Conservation (phyloP, 2,888 invertebrate species). For the Baccha elongata region DNA sequence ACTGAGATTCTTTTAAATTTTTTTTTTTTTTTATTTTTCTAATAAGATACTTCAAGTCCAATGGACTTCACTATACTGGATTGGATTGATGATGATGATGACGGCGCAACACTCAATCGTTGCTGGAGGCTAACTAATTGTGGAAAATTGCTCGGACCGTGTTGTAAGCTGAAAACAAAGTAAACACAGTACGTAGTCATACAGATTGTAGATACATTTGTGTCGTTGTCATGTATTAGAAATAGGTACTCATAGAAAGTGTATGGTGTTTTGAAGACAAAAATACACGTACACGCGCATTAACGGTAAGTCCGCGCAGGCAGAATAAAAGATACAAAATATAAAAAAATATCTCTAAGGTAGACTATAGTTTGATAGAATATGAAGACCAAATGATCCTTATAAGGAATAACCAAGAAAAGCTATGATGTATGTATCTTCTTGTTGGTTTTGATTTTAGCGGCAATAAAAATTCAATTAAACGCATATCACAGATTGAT, state of each 20-base stretch:
- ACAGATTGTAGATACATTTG: conserved; percentile 47
- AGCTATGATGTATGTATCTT: neutral
- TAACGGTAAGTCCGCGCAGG: conserved; percentile 64
- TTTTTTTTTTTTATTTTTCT: conserved; percentile 9
- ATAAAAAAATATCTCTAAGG: conserved; percentile 38
- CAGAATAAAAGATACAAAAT: conserved; percentile 29
- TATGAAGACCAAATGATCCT: conserved; percentile 26
- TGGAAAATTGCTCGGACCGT: conserved; percentile 69
- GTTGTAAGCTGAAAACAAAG: conserved; percentile 50
- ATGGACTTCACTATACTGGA: conserved; percentile 43
- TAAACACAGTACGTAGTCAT: conserved; percentile 38
- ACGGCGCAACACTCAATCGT: conserved; percentile 71
- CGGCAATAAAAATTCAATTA: conserved; percentile 65
- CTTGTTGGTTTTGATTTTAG: conserved; percentile 9
- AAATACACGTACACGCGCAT: conserved; percentile 33
- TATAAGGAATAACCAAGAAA: conserved; percentile 57
- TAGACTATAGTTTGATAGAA: conserved; percentile 30
- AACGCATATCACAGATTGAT: conserved; percentile 39
- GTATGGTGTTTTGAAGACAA: conserved; percentile 32
- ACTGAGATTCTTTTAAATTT: conserved; percentile 33
- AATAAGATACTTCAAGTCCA: conserved; percentile 42
- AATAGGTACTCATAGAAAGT: conserved; percentile 42
- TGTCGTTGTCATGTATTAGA: conserved; percentile 27
- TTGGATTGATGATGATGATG: conserved; percentile 47
- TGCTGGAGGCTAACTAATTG: conserved; percentile 73